Evolutionary conservation across 2,113 vertebrate species (phyloP).

Genomic region (Corynorhinus townsendii): DNA sequence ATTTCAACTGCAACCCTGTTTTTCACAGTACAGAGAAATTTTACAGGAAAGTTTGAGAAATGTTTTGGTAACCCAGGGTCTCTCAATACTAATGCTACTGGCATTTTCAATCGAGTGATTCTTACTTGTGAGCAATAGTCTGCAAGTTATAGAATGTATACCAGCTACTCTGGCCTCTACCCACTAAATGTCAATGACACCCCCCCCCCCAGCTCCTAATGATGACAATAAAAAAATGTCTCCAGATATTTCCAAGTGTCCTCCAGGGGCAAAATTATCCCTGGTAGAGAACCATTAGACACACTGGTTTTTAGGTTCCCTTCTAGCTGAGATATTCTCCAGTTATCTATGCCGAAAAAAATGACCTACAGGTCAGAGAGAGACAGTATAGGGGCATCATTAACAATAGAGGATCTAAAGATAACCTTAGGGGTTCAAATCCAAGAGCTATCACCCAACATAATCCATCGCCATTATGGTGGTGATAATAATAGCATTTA

Average conservation of each 20-base stretch:
- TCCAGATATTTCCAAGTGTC: not conserved
- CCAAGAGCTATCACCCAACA: not conserved
- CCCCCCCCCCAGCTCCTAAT: not conserved
- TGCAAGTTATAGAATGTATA: not conserved
- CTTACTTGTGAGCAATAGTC: not conserved
- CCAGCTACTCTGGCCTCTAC: not conserved
- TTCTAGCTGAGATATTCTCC: not conserved
- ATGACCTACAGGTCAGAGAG: too few relatives aligned
- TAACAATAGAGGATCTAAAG: not conserved
- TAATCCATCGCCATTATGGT: not conserved
- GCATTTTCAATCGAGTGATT: not conserved
- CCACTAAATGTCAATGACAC: not conserved
- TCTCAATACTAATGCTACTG: not conserved
- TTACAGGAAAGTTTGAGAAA: not conserved
- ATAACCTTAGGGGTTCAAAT: not conserved
- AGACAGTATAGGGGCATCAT: not conserved
- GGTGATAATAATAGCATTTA: not conserved
- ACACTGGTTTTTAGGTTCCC: not conserved
- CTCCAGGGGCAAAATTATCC: not conserved
- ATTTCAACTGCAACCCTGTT: not conserved
- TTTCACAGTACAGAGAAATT: not conserved
- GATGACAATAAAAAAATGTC: too few relatives aligned
- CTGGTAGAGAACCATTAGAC: not conserved
- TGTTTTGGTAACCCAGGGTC: not conserved
- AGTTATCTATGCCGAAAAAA: not conserved